Percentiles rank a stretch among this genome's conserved stretches.
Evolutionary conservation across 2,888 invertebrate species (phyloP).

Genomic region (Salpingus planirostris): DNA sequence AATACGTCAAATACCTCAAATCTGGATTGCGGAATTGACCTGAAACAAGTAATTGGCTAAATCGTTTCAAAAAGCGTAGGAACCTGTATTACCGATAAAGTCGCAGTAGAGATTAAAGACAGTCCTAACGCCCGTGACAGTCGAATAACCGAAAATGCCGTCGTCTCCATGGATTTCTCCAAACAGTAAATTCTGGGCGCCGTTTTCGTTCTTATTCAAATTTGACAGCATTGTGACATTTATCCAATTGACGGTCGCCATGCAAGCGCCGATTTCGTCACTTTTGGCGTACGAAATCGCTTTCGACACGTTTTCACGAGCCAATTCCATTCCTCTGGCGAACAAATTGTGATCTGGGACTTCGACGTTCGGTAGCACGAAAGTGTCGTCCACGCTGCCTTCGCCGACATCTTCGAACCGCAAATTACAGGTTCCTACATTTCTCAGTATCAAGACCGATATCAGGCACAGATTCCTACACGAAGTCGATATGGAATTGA

Average conservation of each 20-base stretch:
- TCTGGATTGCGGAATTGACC: neutral
- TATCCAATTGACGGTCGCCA: conserved; percentile 22
- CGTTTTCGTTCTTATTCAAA: conserved; percentile 7
- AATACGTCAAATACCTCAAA: neutral
- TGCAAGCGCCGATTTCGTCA: conserved; percentile 15
- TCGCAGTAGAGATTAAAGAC: conserved; percentile 15
- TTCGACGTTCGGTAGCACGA: too few relatives aligned
- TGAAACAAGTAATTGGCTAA: neutral
- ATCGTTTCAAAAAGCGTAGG: neutral
- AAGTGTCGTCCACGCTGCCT: too few relatives aligned
- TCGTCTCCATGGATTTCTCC: conserved; percentile 12
- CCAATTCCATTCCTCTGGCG: conserved; percentile 20
- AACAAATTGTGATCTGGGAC: too few relatives aligned
- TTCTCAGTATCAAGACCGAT: too few relatives aligned
- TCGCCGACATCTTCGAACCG: too few relatives aligned
- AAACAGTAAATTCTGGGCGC: conserved; percentile 10
- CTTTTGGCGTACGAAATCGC: conserved; percentile 19
- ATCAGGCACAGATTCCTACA: too few relatives aligned
- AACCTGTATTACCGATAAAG: conserved; percentile 15
- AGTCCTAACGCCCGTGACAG: conserved; percentile 16
- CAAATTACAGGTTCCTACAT: too few relatives aligned
- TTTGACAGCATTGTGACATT: too few relatives aligned
- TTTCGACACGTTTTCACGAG: conserved; percentile 20
- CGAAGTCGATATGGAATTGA: too few relatives aligned
- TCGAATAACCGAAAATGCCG: conserved; percentile 11